Conservation (phyloP, 2,888 invertebrate species). For the Hylaea fasciaria region DNA sequence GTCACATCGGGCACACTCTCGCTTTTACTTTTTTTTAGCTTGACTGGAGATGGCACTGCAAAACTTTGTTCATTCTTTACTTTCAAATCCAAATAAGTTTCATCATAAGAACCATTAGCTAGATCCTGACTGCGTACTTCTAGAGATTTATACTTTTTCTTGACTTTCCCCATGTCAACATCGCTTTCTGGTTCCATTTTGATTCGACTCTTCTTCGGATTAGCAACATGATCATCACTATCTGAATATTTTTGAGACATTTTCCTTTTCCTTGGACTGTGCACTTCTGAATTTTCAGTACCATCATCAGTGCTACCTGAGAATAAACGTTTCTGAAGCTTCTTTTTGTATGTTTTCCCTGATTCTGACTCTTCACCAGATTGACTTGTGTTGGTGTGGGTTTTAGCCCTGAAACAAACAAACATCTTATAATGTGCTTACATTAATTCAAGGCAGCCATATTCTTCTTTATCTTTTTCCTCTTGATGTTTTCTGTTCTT, state of each 20-base stretch:
- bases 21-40: constrained; percentile 42
- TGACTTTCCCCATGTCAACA: constrained; percentile 46
- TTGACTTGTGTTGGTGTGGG: constrained; percentile 8
- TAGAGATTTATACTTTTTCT: constrained; percentile 37
- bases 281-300: neutral
- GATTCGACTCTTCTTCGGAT: constrained; percentile 46
- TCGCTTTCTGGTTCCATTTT: constrained; percentile 63
- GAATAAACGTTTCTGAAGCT: constrained; percentile 32
- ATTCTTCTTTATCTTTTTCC: no score
- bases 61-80: constrained; percentile 57
- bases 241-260: constrained; percentile 35
- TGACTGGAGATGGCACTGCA: constrained; percentile 28
- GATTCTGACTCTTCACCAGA: constrained; percentile 37
- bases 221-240: constrained; percentile 16
- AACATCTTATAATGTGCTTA: no score
- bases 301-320: constrained; percentile 1
- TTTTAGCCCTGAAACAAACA: constrained; percentile 29
- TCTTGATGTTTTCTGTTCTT: no score
- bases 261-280: constrained; percentile 33
- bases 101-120: constrained; percentile 41
- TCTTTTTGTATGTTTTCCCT: constrained; percentile 34
- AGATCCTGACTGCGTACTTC: neutral
- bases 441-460: no score
- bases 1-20: constrained; percentile 45
- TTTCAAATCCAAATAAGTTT: constrained; percentile 54